A percentile compares a stretch with the other conserved stretches of the same genome.
Evolutionary conservation across 2,113 vertebrate genomes (phyloP).

Genomic region (Antennarius striatus): DNA sequence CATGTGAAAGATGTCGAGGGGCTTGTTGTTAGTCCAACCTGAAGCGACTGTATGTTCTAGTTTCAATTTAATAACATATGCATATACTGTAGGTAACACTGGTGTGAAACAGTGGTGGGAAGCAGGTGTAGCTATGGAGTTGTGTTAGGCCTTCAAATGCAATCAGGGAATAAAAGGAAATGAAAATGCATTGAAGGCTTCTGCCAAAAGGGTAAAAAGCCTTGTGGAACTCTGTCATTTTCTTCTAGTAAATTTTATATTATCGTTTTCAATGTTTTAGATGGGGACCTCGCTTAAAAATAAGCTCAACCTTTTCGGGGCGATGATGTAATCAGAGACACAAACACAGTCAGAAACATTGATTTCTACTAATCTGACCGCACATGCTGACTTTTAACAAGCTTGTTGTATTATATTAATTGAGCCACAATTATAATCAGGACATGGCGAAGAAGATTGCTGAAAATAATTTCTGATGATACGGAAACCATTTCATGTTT

Average conservation of each 20-base stretch:
- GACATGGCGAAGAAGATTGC: too few species aligned
- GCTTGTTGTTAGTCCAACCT: background rate
- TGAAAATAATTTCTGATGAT: too few species aligned
- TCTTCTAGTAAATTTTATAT: background rate
- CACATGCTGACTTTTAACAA: too few species aligned
- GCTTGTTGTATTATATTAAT: too few species aligned
- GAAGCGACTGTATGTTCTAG: background rate
- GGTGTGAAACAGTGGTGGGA: background rate
- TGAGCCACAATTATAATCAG: too few species aligned
- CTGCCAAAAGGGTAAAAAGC: slow-evolving; percentile 8
- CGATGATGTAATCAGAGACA: too few species aligned
- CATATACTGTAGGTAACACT: background rate
- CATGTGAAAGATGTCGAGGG: background rate
- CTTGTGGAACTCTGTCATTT: background rate
- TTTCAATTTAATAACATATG: slow-evolving; percentile 1
- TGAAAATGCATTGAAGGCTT: slow-evolving; percentile 2
- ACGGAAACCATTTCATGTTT: too few species aligned
- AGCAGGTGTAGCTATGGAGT: slow-evolving; percentile 3
- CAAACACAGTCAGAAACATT: too few species aligned
- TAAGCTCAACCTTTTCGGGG: too few species aligned
- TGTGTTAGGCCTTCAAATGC: background rate
- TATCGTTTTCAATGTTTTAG: background rate
- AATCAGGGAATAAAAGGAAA: slow-evolving; percentile 11
- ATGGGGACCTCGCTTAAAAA: background rate
- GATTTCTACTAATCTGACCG: too few species aligned